These are phyloP conservation scores for Agrotis puta DNA, from an alignment of 2,888 invertebrate genomes.

Conservation along the genomic window DNA sequence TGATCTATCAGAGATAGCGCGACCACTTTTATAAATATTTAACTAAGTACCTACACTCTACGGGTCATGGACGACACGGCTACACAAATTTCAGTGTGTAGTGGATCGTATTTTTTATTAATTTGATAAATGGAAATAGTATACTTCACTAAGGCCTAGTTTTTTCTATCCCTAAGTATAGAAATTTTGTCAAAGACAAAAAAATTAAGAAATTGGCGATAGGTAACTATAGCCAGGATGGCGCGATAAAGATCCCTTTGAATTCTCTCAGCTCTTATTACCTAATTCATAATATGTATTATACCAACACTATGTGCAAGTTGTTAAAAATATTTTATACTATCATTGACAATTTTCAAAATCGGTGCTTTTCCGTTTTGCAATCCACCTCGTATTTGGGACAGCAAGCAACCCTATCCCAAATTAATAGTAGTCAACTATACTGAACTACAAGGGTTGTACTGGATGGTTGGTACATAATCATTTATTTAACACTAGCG, in stretches of 20 bases:
- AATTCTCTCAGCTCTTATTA: too few relatives aligned
- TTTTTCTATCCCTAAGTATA: background rate
- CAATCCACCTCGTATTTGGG: too few relatives aligned
- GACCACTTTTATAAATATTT: slow-evolving; percentile 63
- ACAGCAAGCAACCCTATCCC: background rate
- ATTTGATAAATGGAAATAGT: background rate
- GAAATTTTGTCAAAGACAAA: too few relatives aligned
- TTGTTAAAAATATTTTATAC: too few relatives aligned
- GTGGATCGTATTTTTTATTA: background rate
- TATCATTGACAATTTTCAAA: too few relatives aligned
- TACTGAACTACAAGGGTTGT: background rate
- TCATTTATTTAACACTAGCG: background rate
- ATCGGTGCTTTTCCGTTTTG: too few relatives aligned
- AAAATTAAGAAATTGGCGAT: too few relatives aligned
- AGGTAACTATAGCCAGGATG: too few relatives aligned
- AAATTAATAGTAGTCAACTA: slow-evolving; percentile 2
- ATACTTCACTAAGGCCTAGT: background rate
- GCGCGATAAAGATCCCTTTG: too few relatives aligned
- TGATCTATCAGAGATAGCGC: slow-evolving; percentile 76
- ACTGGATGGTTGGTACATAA: background rate
- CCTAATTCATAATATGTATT: too few relatives aligned
- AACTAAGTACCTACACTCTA: slow-evolving; percentile 23
- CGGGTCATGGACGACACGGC: slow-evolving; percentile 24
- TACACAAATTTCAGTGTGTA: slow-evolving; percentile 4
- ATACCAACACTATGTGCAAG: too few relatives aligned